Evolutionary conservation across 2,113 vertebrate species (phyloP).

Genomic region (Sphyrna mokarran): DNA sequence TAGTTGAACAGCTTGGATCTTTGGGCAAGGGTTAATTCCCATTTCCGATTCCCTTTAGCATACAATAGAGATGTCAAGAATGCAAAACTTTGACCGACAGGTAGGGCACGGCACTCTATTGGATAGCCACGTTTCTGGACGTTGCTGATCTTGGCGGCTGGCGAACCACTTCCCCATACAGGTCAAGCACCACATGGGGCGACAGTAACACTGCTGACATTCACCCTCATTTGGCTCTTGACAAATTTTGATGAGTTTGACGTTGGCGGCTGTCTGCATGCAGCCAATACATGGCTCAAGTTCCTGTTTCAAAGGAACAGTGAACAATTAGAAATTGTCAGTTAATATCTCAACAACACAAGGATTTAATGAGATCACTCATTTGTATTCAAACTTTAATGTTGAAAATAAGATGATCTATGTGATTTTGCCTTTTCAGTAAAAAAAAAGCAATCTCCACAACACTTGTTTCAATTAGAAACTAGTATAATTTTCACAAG

Average conservation of each 20-base stretch:
- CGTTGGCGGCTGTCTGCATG: slow-evolving; percentile 75
- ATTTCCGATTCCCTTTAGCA: neutral
- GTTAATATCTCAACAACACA: neutral
- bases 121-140: slow-evolving; percentile 84
- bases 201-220: slow-evolving; percentile 83
- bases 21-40: neutral
- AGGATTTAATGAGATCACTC: neutral
- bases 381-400: neutral
- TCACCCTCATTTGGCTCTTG: slow-evolving; percentile 55
- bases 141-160: slow-evolving; percentile 85
- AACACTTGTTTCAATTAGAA: neutral
- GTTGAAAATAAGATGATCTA: neutral
- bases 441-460: neutral
- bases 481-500: neutral
- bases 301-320: slow-evolving; percentile 57
- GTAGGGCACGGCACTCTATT: slow-evolving; percentile 85
- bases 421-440: neutral
- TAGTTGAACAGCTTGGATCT: neutral
- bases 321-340: neutral
- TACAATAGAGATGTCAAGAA: slow-evolving; percentile 69
- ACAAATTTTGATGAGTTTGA: slow-evolving; percentile 78
- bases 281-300: slow-evolving; percentile 84
- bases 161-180: slow-evolving; percentile 95
- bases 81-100: slow-evolving; percentile 83
- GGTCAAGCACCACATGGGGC: slow-evolving; percentile 92